phyloP scores from a whole-genome alignment of 2,888 invertebrate genomes.

The Polyommatus iphigenia region DNA sequence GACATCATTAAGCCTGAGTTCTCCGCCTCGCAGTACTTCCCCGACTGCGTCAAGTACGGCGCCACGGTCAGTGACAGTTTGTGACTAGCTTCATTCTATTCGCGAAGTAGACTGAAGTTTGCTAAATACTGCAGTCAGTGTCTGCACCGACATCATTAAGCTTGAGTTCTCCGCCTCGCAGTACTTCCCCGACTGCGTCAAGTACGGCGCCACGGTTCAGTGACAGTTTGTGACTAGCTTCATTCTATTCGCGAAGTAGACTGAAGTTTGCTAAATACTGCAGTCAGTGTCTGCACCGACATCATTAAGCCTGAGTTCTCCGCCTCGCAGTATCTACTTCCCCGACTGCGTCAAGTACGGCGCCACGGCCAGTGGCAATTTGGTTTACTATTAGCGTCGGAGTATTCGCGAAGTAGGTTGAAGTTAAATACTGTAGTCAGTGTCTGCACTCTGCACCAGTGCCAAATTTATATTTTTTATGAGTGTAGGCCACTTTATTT shows the following conservation, averaged over 20 bases:
- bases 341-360: conserved; percentile 94
- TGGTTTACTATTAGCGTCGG: too few relatives aligned
- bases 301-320: conserved; percentile 95
- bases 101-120: background rate
- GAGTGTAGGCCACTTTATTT: too few relatives aligned
- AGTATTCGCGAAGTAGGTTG: background rate
- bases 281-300: conserved; percentile 74
- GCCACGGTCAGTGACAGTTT: conserved; percentile 88
- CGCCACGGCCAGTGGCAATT: conserved; percentile 88
- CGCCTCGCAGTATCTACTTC: conserved; percentile 95
- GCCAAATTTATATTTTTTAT: too few relatives aligned
- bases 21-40: conserved; percentile 96
- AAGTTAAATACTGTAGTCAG: too few relatives aligned
- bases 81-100: background rate
- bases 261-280: too few relatives aligned
- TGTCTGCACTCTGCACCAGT: conserved; percentile 62
- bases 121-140: too few relatives aligned
- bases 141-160: conserved; percentile 86
- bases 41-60: conserved; percentile 95
- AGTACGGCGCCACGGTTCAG: conserved; percentile 97
- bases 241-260: background rate
- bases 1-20: conserved; percentile 94
- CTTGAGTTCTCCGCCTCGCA: conserved; percentile 96
- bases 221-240: conserved; percentile 34
- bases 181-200: conserved; percentile 95